Conservation (phyloP, 2,113 vertebrate genomes). For the Riparia riparia region DNA sequence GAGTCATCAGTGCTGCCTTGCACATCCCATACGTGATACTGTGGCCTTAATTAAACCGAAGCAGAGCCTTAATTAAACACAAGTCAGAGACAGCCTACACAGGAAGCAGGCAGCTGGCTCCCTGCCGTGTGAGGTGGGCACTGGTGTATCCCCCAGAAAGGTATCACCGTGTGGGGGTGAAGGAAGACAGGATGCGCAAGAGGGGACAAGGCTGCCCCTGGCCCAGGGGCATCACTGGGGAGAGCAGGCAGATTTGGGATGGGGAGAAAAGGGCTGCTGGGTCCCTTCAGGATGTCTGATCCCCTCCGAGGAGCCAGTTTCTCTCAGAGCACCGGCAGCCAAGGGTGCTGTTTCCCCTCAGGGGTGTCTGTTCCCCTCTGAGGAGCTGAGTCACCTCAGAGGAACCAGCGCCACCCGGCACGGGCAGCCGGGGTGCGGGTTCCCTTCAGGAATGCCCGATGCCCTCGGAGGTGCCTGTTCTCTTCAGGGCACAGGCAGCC, state of each 20-base stretch:
- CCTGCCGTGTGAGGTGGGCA: neutral
- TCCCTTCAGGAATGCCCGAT: neutral
- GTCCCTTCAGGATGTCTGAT: neutral
- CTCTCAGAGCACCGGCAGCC: neutral
- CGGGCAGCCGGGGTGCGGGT: too few species aligned
- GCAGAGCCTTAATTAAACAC: slow-evolving; percentile 56
- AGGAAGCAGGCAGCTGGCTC: neutral
- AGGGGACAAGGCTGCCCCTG: neutral
- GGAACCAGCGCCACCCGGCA: neutral
- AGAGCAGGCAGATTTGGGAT: neutral
- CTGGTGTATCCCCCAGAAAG: neutral
- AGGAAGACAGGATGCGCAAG: neutral
- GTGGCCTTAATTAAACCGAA: slow-evolving; percentile 56
- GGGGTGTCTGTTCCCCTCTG: neutral
- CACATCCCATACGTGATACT: slow-evolving; percentile 27
- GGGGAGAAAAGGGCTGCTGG: neutral
- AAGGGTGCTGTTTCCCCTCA: neutral
- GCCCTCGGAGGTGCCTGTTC: neutral
- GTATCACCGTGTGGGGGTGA: neutral
- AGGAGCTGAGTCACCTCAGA: neutral
- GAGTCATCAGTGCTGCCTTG: slow-evolving; percentile 2
- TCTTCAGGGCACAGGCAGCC: neutral
- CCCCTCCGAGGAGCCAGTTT: neutral
- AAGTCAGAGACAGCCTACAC: neutral
- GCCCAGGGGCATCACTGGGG: rapidly evolving